Conservation (phyloP, 2,797 vertebrate species). For the Enteromius argenteus region DNA sequence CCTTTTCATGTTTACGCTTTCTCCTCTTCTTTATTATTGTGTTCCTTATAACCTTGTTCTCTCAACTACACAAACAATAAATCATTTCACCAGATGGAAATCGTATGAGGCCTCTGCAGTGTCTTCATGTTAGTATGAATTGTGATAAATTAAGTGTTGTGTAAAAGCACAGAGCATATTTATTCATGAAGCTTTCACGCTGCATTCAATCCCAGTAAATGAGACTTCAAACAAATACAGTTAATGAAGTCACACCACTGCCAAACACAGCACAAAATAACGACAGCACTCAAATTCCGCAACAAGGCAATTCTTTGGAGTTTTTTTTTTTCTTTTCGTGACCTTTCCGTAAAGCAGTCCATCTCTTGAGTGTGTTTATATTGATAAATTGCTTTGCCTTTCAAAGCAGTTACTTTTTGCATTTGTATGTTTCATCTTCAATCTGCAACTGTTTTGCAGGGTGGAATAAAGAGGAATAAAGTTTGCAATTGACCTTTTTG, state of each 20-base stretch:
- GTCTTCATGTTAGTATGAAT: conserved; percentile 27
- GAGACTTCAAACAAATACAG: conserved; percentile 28
- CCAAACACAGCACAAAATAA: conserved; percentile 16
- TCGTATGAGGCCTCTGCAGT: neutral
- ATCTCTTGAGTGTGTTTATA: conserved; percentile 12
- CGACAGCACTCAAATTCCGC: neutral
- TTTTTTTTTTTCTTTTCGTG: neutral
- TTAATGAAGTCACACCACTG: conserved; percentile 28
- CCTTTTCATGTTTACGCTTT: conserved; percentile 13
- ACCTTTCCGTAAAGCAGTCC: conserved; percentile 29
- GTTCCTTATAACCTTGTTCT: conserved; percentile 10
- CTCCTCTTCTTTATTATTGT: conserved; percentile 1
- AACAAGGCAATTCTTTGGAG: conserved; percentile 11
- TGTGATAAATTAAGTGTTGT: conserved; percentile 39
- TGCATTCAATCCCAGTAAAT: conserved; percentile 34
- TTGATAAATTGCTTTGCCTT: conserved; percentile 31
- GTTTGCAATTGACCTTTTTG: neutral
- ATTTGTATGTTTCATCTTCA: neutral
- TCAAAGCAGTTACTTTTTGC: conserved; percentile 13
- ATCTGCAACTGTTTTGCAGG: neutral
- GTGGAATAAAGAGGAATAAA: conserved; percentile 8
- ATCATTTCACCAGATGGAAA: conserved; percentile 37
- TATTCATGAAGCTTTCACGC: conserved; percentile 36
- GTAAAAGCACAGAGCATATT: conserved; percentile 43
- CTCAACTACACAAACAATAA: conserved; percentile 19